Evolutionary conservation across 2,797 vertebrate genomes (phyloP), one percentile per base, ranked within the genome.

Genomic region (Remorina albescens): DNA sequence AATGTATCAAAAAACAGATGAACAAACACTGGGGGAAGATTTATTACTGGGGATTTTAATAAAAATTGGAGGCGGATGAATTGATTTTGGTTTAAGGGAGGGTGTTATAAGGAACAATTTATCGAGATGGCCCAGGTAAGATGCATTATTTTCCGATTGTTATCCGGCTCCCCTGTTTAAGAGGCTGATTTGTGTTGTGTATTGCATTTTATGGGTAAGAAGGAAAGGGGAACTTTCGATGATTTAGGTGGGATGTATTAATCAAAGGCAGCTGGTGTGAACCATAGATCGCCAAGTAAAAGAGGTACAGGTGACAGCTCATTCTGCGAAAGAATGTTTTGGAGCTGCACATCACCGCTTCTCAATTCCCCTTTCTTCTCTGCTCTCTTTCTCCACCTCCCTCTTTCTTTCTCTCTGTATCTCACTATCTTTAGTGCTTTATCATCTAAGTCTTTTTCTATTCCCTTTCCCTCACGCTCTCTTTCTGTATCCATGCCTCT

Each of bases 121-220:
- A 98, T 98, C 95, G 96, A 95, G 96, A 93, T 89, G 89, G 91
- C 88, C 86, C 87, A 80, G 95, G 95, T 96, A 98, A 99, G 97
- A 98, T 97, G 96, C 97, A 98, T 98, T 98, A 98, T 98, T 98
- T 98, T 98, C 96, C 97, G 93, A 98, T 98, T 98, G 97, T 98
- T 98, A 97, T 98, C 96, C 94, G 95, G 95, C 96, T 96, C 94
- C 94, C 94, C 95, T 98, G 97, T 91, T 93, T 92, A 92, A 92
- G 70, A 95, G 96, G 95, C 95, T 98, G 97, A 99, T 99, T 98
- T 99, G 97, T 98, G 97, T 97, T 96, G 95, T 96, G 95, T 94
- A 96, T 97, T 97, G 97, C 96, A 95, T 97, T 99, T 99, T 98
- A 98, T 97, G 96, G 96, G 96, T 73, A 91, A 97, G 97, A 98